Evolutionary conservation across 1,140 invertebrate species (phyloP), one percentile per base, ranked within the genome.

Genomic region (Probaryconus sp.): DNA sequence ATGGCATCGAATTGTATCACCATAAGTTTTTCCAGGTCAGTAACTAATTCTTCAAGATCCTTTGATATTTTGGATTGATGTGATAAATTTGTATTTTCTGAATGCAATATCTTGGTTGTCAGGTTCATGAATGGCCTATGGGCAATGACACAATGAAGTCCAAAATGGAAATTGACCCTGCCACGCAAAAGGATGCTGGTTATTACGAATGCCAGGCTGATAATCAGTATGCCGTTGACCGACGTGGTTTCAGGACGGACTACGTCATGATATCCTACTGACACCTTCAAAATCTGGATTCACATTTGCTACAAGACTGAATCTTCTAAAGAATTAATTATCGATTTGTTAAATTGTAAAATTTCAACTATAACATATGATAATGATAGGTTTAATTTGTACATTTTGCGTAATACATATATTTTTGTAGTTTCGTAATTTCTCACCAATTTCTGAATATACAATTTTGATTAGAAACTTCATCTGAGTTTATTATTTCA

Each of bases 141-240:
- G 93, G 91, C 2, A 91, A 93, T n/a, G 92, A 95, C 80, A 93
- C 91, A 43, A 92, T 96, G 5, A 97, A 97, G 83, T 95, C 94
- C 4, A 97, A 97, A 89, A 91, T 97, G 82, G 95, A 97, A 87
- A 97, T 97, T 42, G 95, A 97, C 84, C 95, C 95, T 5, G 94
- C 95, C 0, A 95, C 95, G 0, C 95, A 96, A 86, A 95, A 95
- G 77, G 91, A 92, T 84, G 90, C 90, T 6, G 93, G 93, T 7
- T 93, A 91, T 67, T 94, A 94, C 67, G 91, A 93, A 79, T 93
- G 92, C 73, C 91, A 92, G 69, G 92, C 93, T 3, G 93, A 94
- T 67, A 94, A 94, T 84, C 92, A 94, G 81, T 94, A 93, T 76
- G 89, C 93, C 0, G 91, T 94, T 7, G 93, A 94, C 82, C 89